These are phyloP conservation scores for Amblyopsis hoosieri DNA, from an alignment of 2,797 vertebrate species.

Conservation along the genomic window DNA sequence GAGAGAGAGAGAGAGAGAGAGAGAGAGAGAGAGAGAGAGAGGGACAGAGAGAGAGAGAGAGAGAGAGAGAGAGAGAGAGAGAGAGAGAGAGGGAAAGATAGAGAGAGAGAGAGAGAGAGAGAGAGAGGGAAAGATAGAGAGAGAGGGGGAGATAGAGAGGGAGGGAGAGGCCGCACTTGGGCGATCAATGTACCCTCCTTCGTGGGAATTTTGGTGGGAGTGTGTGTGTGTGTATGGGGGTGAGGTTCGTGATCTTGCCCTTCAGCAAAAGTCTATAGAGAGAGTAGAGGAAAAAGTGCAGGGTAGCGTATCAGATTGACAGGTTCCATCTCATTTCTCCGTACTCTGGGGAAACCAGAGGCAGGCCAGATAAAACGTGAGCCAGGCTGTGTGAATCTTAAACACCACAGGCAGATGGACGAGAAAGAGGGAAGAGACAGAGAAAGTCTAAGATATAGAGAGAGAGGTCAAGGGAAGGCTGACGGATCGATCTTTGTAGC, in stretches of 20 bases:
- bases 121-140: slow-evolving; percentile 17
- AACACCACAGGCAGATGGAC: not conserved
- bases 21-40: slow-evolving; percentile 8
- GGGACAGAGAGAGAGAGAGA: too few relatives aligned
- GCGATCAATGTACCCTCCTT: slow-evolving; percentile 17
- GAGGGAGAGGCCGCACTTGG: too few relatives aligned
- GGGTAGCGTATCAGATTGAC: not conserved
- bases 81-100: slow-evolving; percentile 13
- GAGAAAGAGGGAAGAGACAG: not conserved
- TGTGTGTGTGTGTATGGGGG: too few relatives aligned
- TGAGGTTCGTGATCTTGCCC: slow-evolving; percentile 7
- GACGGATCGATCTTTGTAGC: too few relatives aligned
- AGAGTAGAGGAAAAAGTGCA: not conserved
- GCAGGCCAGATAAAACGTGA: not conserved
- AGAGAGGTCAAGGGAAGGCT: not conserved
- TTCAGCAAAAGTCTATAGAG: slow-evolving; percentile 12
- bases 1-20: not conserved
- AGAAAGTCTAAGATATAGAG: not conserved
- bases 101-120: not conserved
- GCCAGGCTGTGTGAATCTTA: not conserved
- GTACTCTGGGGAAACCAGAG: not conserved
- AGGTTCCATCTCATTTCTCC: slow-evolving; percentile 5
- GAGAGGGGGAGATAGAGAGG: slow-evolving; percentile 12
- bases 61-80: slow-evolving; percentile 14
- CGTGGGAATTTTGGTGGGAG: slow-evolving; percentile 9